Evolutionary conservation across 2,797 vertebrate genomes (phyloP).

Genomic region (Otus scops): DNA sequence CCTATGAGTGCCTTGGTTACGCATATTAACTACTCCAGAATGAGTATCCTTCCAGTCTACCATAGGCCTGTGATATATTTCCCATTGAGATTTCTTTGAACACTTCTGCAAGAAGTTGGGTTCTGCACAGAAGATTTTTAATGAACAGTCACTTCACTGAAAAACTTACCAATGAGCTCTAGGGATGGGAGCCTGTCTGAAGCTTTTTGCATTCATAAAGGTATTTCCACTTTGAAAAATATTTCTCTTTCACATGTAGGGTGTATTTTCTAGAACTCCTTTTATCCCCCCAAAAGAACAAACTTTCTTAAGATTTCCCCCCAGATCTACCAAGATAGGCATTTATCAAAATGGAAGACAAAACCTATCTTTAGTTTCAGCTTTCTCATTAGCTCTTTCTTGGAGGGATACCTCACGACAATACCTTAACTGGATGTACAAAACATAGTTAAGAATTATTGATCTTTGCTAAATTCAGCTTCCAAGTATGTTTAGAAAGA

Average conservation of each 20-base stretch:
- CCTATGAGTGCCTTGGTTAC: rapidly evolving
- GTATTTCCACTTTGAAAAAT: not conserved
- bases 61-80: not conserved
- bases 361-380: not conserved
- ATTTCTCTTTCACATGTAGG: not conserved
- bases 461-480: not conserved
- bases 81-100: not conserved
- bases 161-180: not conserved
- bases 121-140: not conserved
- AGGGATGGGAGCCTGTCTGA: not conserved
- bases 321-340: not conserved
- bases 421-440: not conserved
- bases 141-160: not conserved
- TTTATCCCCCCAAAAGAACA: not conserved
- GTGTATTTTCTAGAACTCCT: not conserved
- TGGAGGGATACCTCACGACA: not conserved
- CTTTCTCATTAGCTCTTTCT: not conserved
- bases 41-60: not conserved
- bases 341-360: not conserved
- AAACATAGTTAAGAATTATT: not conserved
- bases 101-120: not conserved
- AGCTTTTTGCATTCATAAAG: not conserved
- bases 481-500: not conserved
- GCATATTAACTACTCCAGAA: not conserved
- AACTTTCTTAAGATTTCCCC: not conserved